Evolutionary conservation across 1,140 invertebrate species (phyloP).

Genomic region (Phymastichus coffea): DNA sequence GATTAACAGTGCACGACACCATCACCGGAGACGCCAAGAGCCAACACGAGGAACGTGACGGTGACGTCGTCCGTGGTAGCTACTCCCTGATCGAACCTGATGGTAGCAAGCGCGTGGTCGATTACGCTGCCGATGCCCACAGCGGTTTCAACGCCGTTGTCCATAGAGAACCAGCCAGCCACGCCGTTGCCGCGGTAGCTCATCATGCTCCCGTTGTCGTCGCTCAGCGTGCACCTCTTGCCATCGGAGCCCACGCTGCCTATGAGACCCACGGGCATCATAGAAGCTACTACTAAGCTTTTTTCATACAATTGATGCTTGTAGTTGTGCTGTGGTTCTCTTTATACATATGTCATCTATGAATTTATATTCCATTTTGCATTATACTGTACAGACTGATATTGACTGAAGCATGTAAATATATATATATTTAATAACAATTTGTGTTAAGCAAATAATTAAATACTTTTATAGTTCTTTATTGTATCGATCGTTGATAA

Average conservation of each 20-base stretch:
- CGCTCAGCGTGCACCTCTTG: conserved; percentile 24
- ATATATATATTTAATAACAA: too few species aligned
- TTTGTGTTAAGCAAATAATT: too few species aligned
- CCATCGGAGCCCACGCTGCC: conserved; percentile 9
- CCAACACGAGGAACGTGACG: conserved; percentile 58
- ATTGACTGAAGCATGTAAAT: too few species aligned
- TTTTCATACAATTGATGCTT: too few species aligned
- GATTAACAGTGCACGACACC: conserved; percentile 58
- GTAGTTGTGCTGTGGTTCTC: too few species aligned
- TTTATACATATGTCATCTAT: too few species aligned
- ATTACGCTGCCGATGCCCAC: conserved; percentile 58
- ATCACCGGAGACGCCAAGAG: conserved; percentile 59
- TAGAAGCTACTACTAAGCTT: too few species aligned
- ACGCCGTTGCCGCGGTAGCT: conserved; percentile 38
- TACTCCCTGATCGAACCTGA: conserved; percentile 62
- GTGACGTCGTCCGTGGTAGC: conserved; percentile 58
- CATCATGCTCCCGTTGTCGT: conserved; percentile 34
- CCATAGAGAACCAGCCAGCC: conserved; percentile 57
- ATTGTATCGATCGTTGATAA: too few species aligned
- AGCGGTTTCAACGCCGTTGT: conserved; percentile 64
- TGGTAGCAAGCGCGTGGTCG: conserved; percentile 59
- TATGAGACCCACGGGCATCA: not conserved
- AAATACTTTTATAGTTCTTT: too few species aligned
- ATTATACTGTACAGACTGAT: too few species aligned
- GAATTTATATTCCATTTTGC: too few species aligned